Base-by-base conservation (phyloP, 1,140 invertebrate genomes). In the Drosophila murphyi region DNA sequence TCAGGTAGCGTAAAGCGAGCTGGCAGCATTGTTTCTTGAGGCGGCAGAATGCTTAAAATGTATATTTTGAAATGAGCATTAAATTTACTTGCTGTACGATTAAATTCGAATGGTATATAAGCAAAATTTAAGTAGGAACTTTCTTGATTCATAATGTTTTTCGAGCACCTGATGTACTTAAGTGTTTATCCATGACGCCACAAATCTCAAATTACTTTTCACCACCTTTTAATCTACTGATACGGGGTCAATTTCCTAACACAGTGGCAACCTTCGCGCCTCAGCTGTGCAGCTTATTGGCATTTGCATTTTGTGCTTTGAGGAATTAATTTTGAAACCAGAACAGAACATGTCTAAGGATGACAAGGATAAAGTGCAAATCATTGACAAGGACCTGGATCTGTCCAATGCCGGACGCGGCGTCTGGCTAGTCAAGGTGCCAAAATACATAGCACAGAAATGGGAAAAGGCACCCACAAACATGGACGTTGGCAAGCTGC, bases 341-440 rank as follows among this genome's bases (percentile, higher is more conserved):
- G n/a, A n/a, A 50, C 7, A 55, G 2, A 90, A 45, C 54, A 92
- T 92, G 91, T 92, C 91, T 4, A 92, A 92, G 43, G 91, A 92
- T 52, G 90, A 92, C 1, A 91, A 91, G 50, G 90, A 89, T 0
- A 89, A 86, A 37, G 72, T 73, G 5, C 85, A 87, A 70, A 89
- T 92, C 5, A 90, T 92, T 51, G 95, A 97, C 92, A 94, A 95
- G 78, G 95, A 97, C 87, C 94, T 98, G 71, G 98, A 98, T 94
- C 94, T 98, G 29, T 96, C 96, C n/a, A 97, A 97, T 92, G 96
- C 97, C 34, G 95, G 95, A 5, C 94, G 97, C 80, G 97, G 98
- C 41, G 97, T 99, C 5, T 99, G 98, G 98, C 94, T 99, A 6
- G 98, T 99, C 0, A 99, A 99, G 94, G 97, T 98, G 29, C 98